Evolutionary conservation across 2,888 invertebrate species (phyloP).

Genomic region (Chelonus formosanus): DNA sequence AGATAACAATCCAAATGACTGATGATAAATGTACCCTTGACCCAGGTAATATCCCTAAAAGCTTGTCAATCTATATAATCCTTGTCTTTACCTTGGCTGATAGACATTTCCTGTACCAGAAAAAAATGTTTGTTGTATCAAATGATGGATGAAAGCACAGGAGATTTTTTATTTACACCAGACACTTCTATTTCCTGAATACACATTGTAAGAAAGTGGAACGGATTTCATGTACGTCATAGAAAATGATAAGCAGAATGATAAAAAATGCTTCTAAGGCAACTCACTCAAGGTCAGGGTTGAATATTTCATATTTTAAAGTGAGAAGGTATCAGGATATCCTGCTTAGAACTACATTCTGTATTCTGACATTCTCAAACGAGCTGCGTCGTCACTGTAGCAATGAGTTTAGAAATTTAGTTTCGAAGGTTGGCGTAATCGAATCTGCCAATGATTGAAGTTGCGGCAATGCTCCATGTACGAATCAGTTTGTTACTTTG

Average conservation of each 20-base stretch:
- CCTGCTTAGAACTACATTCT: no score
- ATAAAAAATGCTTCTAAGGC: no score
- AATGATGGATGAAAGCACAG: conserved; percentile 17
- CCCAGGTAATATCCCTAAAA: conserved; percentile 2
- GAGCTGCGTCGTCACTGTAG: no score
- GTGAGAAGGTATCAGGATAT: no score
- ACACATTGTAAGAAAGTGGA: background rate
- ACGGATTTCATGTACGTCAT: no score
- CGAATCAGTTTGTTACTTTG: conserved; percentile 1
- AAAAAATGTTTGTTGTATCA: conserved; percentile 6
- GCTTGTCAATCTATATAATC: conserved; percentile 4
- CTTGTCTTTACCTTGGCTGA: background rate
- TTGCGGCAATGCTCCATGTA: conserved; percentile 11
- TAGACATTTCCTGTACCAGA: conserved; percentile 8
- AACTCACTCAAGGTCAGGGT: no score
- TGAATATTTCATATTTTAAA: no score
- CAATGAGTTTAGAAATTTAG: background rate
- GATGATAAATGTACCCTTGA: conserved; percentile 9
- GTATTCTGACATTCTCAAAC: no score
- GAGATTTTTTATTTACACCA: conserved; percentile 10
- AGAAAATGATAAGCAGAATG: background rate
- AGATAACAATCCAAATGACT: conserved; percentile 1
- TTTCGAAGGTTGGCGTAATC: background rate
- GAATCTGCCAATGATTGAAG: conserved; percentile 8
- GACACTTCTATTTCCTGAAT: conserved; percentile 26